Evolutionary conservation across 2,113 vertebrate species (phyloP), one percentile per base, ranked within the genome.

Genomic region (Paramormyrops kingsleyae): DNA sequence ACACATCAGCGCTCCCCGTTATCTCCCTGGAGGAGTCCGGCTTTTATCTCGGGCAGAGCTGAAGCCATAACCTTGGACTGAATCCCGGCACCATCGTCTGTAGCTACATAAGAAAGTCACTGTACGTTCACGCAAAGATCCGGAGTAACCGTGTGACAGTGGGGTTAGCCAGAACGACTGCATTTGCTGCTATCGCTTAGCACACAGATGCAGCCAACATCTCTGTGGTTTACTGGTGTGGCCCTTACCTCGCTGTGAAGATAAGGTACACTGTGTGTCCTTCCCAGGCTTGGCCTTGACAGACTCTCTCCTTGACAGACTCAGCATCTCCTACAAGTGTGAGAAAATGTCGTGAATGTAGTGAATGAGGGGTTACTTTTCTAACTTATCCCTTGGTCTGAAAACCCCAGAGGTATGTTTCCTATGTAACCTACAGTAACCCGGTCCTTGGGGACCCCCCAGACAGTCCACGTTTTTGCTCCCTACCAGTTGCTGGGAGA

Each of bases 1-100:
- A 93, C 46, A 87, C 31, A 90, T 84, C 91, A n/a, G 88, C 89
- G 92, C 87, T 87, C 83, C 21, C 24, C 87, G 47, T 90, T 88
- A 89, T 74, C 39, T 91, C 93, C 92, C 90, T 7, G 50, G 90
- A 92, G 91, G 74, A 89, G 74, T 66, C 46, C 46, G 4, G 46
- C 93, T 94, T 94, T 94, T 92, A 94, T 94, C 91, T 94, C 66
- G 24, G 47, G 77, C 46, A 49, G 89, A 90, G 84, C 88, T 77
- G 84, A 70, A 94, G 90, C 89, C 91, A 89, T 89, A 90, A 90
- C 90, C 85, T 91, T 92, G 92, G 87, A 91, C 91, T 88, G 42
- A 89, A 91, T 91, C 90, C 85, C 88, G 59, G 90, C 52, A 66
- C 88, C 83, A 87, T 93, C 90, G 90, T 90, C 59, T 62, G 86